Evolutionary conservation across 2,888 invertebrate species (phyloP).

Genomic region (Limnephilus lunatus): DNA sequence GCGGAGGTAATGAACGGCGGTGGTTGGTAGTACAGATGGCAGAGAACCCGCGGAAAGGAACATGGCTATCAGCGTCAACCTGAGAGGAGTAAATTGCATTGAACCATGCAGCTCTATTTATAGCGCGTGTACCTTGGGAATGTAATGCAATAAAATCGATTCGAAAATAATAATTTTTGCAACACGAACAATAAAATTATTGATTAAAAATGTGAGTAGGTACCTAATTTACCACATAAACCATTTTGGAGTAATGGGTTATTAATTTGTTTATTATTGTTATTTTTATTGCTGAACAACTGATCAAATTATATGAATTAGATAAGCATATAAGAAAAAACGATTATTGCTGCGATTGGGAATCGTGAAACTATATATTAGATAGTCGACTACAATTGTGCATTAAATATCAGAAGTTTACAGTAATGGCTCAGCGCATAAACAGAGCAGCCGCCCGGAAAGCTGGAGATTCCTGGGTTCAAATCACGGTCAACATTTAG

Average conservation of each 20-base stretch:
- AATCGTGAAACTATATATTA: neutral
- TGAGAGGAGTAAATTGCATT: conserved; percentile 12
- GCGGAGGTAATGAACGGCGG: conserved; percentile 5
- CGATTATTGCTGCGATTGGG: neutral
- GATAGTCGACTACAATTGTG: neutral
- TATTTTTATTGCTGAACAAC: too few relatives aligned
- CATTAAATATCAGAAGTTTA: neutral
- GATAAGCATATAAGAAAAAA: neutral
- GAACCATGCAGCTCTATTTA: neutral
- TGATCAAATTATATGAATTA: too few relatives aligned
- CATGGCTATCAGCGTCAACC: neutral
- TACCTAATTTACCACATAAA: neutral
- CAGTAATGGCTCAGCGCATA: too few relatives aligned
- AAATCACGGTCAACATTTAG: neutral
- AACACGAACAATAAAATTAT: neutral
- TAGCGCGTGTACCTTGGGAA: neutral
- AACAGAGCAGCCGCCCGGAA: neutral
- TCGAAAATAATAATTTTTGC: neutral
- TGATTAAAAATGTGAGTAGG: neutral
- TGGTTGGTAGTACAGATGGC: neutral
- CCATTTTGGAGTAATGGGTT: too few relatives aligned
- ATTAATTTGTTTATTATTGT: too few relatives aligned
- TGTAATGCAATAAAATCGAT: neutral
- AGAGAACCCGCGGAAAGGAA: neutral
- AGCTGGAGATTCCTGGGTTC: neutral